Conservation (phyloP, 2,113 vertebrate genomes). For the Euleptes europaea region DNA sequence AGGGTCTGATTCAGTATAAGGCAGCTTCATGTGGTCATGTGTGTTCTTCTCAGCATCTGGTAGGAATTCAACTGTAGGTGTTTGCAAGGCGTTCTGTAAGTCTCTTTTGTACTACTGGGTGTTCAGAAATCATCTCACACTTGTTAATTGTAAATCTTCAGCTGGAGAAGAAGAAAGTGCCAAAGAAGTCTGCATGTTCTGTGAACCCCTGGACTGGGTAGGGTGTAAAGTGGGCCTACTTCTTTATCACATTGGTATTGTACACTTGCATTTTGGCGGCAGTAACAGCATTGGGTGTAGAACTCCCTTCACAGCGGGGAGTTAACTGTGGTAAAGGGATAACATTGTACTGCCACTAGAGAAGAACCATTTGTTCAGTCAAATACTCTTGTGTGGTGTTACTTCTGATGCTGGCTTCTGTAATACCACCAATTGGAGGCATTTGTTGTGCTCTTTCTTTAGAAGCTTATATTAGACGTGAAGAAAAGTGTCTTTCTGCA, state of each 20-base stretch:
- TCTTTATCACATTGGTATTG: neutral
- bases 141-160: neutral
- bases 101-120: neutral
- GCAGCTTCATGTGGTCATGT: too few species aligned
- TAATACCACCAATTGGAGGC: neutral
- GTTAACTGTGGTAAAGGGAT: neutral
- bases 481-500: too few species aligned
- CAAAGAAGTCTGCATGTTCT: neutral
- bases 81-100: neutral
- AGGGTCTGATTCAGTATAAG: too few species aligned
- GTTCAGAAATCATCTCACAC: neutral
- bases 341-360: neutral
- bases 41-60: neutral
- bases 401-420: neutral
- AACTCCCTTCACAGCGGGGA: neutral
- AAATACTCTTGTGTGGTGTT: neutral
- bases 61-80: neutral
- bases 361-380: neutral
- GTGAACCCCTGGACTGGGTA: neutral
- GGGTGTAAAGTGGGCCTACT: too few species aligned
- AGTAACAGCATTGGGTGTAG: neutral
- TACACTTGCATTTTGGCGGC: neutral
- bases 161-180: neutral
- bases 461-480: too few species aligned
- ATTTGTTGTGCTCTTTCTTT: too few species aligned